Evolutionary conservation across 2,797 vertebrate genomes (phyloP).

Genomic region (Brachyalestes nurse): DNA sequence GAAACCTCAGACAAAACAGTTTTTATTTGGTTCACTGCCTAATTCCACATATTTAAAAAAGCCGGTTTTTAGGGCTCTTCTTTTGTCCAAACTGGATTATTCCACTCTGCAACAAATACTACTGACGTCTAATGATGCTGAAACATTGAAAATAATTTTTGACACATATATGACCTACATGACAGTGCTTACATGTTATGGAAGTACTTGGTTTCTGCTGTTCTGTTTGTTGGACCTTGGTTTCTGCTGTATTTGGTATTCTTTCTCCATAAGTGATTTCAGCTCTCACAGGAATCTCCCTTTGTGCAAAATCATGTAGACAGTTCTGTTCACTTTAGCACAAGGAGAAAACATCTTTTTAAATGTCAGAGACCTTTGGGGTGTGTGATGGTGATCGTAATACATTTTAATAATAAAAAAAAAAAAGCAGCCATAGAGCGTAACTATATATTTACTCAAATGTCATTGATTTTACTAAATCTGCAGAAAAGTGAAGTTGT

Average conservation of each 20-base stretch:
- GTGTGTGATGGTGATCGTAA: not conserved
- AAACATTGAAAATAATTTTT: constrained; percentile 69
- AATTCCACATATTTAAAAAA: constrained; percentile 67
- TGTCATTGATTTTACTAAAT: constrained; percentile 35
- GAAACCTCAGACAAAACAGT: constrained; percentile 64
- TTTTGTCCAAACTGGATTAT: constrained; percentile 70
- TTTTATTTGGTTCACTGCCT: constrained; percentile 67
- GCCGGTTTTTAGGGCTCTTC: constrained; percentile 50
- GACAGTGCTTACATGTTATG: constrained; percentile 49
- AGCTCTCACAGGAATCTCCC: constrained; percentile 55
- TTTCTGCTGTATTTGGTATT: constrained; percentile 37
- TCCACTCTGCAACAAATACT: constrained; percentile 64
- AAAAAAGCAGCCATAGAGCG: not conserved
- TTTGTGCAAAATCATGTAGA: constrained; percentile 53
- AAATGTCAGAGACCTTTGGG: not conserved
- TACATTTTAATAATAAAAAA: not conserved
- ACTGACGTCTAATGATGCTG: constrained; percentile 60
- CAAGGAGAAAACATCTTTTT: not conserved
- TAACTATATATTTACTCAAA: constrained; percentile 12
- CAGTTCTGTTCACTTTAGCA: constrained; percentile 15
- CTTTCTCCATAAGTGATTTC: constrained; percentile 61
- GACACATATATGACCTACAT: constrained; percentile 70
- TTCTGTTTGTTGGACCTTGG: constrained; percentile 60
- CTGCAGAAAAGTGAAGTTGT: constrained; percentile 3
- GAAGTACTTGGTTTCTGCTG: constrained; percentile 53